Evolutionary conservation across 1,140 invertebrate genomes (phyloP), one percentile per base, ranked within the genome.

Genomic region (Drosophila oshimai): DNA sequence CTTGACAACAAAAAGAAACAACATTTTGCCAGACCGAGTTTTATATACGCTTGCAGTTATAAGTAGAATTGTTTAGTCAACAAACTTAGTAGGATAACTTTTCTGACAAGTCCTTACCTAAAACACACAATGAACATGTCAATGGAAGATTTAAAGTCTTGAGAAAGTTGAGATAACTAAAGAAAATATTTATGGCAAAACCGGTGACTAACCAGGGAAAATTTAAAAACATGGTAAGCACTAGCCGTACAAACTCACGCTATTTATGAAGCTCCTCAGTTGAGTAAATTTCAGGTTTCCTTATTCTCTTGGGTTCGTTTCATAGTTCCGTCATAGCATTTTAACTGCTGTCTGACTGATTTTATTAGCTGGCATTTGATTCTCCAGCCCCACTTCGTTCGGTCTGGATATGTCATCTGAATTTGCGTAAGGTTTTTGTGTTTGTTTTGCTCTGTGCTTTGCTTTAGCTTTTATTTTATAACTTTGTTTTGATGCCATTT

Each of bases 401-500:
- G 4, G 31, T 4, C 34, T 31, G 9, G 28, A 17, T 33, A 18
- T 78, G 57, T 70, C 54, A 51, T 54, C 61, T 81, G 41, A 54
- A 81, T 75, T 80, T 76, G 41, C 55, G 60, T 73, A 60, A 47
- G 37, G 45, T 64, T 68, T 53, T 54, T 44, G 33, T 58, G 54
- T 47, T 73, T 37, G 55, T 34, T 44, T 12, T 7, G 41, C 33
- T 29, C 28, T 44, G 18, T 13, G 34, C 47, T 26, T 29, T 49
- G 18, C 28, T 13, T 42, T 72, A 12, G 20, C 26, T 55, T 67
- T 75, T 74, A 58, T 84, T 84, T 84, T 78, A 84, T 49, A 84
- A 72, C 79, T 84, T 83, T 84, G 70, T 84, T 84, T 84, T 84
- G 71, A 62, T 65, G 60, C 42, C 60, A 76, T 76, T 80, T 76